A percentile compares a stretch with the other conserved stretches of the same genome.
Evolutionary conservation across 1,140 invertebrate species (phyloP).

Genomic region (Drosophila parabipectinata): DNA sequence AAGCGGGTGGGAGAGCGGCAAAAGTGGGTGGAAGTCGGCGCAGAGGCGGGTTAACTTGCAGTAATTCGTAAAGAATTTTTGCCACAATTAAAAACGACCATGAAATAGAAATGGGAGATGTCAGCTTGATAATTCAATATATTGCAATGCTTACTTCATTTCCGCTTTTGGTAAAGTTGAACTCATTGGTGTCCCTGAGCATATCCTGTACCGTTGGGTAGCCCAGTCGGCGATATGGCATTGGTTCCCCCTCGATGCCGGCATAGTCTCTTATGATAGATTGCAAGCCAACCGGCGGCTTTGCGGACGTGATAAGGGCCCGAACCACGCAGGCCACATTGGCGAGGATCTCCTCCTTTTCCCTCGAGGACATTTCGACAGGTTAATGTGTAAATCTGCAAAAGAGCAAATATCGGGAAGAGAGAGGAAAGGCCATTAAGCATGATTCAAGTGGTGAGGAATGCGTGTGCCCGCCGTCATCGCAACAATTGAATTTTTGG

Average conservation of each 20-base stretch:
- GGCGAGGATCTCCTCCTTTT: slow-evolving; percentile 27
- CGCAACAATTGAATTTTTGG: slow-evolving; percentile 5
- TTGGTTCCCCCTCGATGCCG: slow-evolving; percentile 42
- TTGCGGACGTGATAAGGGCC: slow-evolving; percentile 65
- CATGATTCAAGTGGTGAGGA: slow-evolving; percentile 42
- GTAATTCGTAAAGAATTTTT: slow-evolving; percentile 30
- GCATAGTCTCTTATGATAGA: slow-evolving; percentile 56
- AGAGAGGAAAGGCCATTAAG: slow-evolving; percentile 15
- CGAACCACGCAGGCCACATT: slow-evolving; percentile 58
- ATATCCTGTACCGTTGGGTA: slow-evolving; percentile 46
- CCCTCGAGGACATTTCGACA: slow-evolving; percentile 14
- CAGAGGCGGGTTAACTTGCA: slow-evolving; percentile 5
- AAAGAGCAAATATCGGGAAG: slow-evolving; percentile 1
- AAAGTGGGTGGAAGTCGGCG: slow-evolving; percentile 13
- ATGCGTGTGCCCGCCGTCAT: slow-evolving; percentile 25
- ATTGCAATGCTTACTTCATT: slow-evolving; percentile 39
- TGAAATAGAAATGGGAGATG: neutral
- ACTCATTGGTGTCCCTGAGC: slow-evolving; percentile 54
- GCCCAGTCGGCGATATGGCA: slow-evolving; percentile 56
- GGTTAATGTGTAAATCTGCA: slow-evolving; percentile 6
- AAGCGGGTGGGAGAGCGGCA: slow-evolving; percentile 9
- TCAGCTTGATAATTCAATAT: neutral
- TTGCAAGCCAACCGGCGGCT: slow-evolving; percentile 56
- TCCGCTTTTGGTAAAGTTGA: slow-evolving; percentile 37
- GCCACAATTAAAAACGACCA: slow-evolving; percentile 16